Percentiles rank a stretch among this genome's conserved stretches.
Evolutionary conservation across 2,797 vertebrate genomes (phyloP).

Genomic region (Schizopygopsis pylzovi): DNA sequence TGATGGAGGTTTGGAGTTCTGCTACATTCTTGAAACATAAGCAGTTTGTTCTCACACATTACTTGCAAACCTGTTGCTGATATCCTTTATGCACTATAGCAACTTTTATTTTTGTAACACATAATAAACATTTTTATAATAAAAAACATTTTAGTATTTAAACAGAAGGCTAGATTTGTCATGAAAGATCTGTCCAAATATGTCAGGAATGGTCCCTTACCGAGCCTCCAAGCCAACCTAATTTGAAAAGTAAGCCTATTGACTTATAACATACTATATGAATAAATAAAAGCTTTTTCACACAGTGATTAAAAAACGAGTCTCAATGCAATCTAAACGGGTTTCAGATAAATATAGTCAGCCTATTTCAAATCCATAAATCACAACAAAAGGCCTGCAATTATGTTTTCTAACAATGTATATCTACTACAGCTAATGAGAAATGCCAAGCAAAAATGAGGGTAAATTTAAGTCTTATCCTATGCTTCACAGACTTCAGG

Average conservation of each 20-base stretch:
- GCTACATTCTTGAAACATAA: conserved; percentile 17
- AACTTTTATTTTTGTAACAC: background rate
- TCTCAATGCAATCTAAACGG: background rate
- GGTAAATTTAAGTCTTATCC: background rate
- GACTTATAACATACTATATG: conserved; percentile 65
- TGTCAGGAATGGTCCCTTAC: conserved; percentile 14
- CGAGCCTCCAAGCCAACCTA: background rate
- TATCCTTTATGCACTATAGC: background rate
- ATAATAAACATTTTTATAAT: background rate
- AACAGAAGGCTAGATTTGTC: background rate
- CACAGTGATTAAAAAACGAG: conserved; percentile 48
- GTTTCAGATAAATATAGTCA: background rate
- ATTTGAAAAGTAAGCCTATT: conserved; percentile 8
- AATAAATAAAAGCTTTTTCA: conserved; percentile 80
- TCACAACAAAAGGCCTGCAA: conserved; percentile 16
- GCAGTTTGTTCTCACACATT: background rate
- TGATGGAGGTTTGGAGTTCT: conserved; percentile 8
- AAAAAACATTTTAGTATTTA: background rate
- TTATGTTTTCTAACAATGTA: conserved; percentile 1
- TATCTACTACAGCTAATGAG: background rate
- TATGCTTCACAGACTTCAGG: background rate
- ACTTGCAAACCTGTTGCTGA: background rate
- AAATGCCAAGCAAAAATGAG: background rate
- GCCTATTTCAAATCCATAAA: conserved; percentile 14
- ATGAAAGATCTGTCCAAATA: conserved; percentile 2